These are phyloP conservation scores for Bombus cullumanus DNA, from an alignment of 1,140 invertebrate genomes.

Conservation along the genomic window DNA sequence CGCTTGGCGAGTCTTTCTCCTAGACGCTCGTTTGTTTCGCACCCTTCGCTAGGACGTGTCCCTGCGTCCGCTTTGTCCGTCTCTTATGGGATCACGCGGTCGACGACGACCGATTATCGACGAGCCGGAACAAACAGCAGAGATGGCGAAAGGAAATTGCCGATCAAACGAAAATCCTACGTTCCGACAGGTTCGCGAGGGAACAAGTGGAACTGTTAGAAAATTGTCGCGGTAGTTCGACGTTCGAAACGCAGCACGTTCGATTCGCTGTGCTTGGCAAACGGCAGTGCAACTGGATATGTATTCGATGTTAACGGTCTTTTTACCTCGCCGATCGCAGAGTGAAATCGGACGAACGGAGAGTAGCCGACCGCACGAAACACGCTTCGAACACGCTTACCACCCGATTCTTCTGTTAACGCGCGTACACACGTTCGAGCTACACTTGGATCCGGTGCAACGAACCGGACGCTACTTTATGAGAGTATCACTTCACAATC, in stretches of 20 bases:
- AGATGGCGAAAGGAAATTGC: too few relatives aligned
- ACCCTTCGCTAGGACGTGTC: not conserved
- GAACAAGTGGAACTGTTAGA: not conserved
- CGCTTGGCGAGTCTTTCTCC: too few relatives aligned
- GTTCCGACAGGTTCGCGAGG: too few relatives aligned
- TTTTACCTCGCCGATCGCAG: not conserved
- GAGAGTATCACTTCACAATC: constrained; percentile 37
- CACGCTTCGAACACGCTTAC: not conserved
- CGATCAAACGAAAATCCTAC: not conserved
- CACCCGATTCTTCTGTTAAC: constrained; percentile 4
- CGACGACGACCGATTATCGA: too few relatives aligned
- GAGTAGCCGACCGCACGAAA: not conserved
- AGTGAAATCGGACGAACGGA: not conserved
- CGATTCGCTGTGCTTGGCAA: not conserved
- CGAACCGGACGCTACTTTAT: not conserved
- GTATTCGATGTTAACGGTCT: not conserved
- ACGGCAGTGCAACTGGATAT: not conserved
- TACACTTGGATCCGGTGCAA: not conserved
- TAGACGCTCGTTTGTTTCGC: not conserved
- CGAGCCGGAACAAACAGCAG: too few relatives aligned
- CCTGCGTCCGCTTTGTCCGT: not conserved
- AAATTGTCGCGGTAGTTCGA: too few relatives aligned
- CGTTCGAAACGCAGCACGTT: not conserved
- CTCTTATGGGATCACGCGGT: too few relatives aligned
- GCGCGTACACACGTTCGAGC: not conserved